Evolutionary conservation across 2,797 vertebrate species (phyloP).

Genomic region (Thamnophis elegans): DNA sequence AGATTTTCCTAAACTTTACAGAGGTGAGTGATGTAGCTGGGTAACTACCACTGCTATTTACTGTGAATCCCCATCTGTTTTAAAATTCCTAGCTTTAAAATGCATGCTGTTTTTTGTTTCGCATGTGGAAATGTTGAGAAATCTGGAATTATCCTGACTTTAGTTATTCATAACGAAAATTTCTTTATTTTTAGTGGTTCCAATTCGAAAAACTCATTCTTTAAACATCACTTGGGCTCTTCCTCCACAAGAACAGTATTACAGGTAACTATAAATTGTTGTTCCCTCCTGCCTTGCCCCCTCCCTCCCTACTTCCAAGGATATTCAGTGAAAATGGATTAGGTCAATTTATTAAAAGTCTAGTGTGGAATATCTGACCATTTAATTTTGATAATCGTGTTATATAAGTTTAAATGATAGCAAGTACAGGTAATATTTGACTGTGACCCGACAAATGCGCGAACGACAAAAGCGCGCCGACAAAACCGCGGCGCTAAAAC

Average conservation of each 20-base stretch:
- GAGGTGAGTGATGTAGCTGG: constrained; percentile 75
- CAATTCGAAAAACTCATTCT: constrained; percentile 91
- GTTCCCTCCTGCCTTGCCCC: not conserved
- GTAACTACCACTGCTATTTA: not conserved
- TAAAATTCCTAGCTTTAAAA: not conserved
- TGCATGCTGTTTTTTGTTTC: not conserved
- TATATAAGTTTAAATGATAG: not conserved
- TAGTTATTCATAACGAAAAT: constrained; percentile 33
- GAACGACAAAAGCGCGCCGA: too few species aligned
- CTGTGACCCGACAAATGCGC: too few species aligned
- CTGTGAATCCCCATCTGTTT: not conserved
- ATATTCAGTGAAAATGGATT: not conserved
- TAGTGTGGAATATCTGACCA: not conserved
- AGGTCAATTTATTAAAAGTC: not conserved
- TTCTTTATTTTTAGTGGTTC: constrained; percentile 81
- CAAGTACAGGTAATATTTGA: not conserved
- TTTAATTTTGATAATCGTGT: not conserved
- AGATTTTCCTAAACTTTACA: constrained; percentile 89
- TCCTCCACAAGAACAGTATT: constrained; percentile 87
- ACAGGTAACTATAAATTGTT: constrained; percentile 77
- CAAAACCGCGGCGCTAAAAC: too few species aligned
- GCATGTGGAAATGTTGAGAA: not conserved
- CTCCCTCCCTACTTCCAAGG: not conserved
- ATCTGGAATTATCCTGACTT: not conserved
- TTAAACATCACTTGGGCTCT: constrained; percentile 93